Evolutionary conservation across 2,888 invertebrate species (phyloP).

Genomic region (Himalopsyche tibetana): DNA sequence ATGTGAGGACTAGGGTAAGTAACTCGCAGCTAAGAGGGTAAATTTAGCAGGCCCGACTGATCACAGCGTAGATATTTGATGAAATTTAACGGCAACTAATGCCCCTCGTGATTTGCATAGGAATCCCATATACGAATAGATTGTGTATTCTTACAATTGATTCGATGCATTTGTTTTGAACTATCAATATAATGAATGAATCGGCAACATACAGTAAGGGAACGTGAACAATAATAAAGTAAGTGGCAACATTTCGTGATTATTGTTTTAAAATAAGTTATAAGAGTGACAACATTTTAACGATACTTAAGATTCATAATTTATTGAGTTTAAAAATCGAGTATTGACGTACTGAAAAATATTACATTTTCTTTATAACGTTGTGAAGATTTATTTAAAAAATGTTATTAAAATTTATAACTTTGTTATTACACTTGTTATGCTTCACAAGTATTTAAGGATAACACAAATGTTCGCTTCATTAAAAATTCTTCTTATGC

Average conservation of each 20-base stretch:
- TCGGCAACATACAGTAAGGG: background rate
- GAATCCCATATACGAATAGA: background rate
- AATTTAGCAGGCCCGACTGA: background rate
- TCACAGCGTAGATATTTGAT: conserved; percentile 32
- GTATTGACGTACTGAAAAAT: no score
- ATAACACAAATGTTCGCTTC: no score
- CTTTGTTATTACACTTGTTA: no score
- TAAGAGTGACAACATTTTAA: no score
- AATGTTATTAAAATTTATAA: no score
- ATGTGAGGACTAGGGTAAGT: background rate
- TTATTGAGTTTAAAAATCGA: no score
- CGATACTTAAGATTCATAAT: no score
- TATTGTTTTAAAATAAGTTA: background rate
- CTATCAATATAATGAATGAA: background rate
- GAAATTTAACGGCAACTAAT: conserved; percentile 7
- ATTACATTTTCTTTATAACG: no score
- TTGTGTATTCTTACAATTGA: background rate
- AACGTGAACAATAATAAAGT: background rate
- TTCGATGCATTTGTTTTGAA: background rate
- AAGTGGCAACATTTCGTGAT: background rate
- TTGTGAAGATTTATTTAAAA: no score
- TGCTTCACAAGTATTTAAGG: no score
- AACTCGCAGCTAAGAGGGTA: background rate
- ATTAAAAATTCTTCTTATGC: no score
- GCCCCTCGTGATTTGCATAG: background rate